These are phyloP conservation scores for Prionailurus bengalensis DNA, from an alignment of 2,113 vertebrate genomes.

Conservation along the genomic window DNA sequence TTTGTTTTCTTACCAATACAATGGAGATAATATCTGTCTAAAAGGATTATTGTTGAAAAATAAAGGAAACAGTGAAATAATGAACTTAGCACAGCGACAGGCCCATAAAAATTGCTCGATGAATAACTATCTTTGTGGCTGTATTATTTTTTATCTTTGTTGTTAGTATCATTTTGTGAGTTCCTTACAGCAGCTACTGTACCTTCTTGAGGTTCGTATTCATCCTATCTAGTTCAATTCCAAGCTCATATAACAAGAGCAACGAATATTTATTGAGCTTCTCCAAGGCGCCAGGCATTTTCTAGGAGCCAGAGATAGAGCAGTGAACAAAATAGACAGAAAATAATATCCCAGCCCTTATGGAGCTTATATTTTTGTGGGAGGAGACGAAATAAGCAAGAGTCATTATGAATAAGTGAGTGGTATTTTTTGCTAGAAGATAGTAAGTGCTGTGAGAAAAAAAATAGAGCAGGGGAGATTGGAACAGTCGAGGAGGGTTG, in stretches of 20 bases:
- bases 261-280: conserved; percentile 61
- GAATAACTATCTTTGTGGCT: background rate
- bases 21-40: background rate
- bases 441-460: background rate
- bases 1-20: conserved; percentile 42
- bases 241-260: conserved; percentile 41
- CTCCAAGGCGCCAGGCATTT: conserved; percentile 14
- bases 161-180: conserved; percentile 40
- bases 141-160: conserved; percentile 5
- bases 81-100: background rate
- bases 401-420: background rate
- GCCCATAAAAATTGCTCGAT: background rate
- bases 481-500: background rate
- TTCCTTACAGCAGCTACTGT: background rate
- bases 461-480: background rate
- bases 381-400: conserved; percentile 1
- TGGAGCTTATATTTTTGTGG: conserved; percentile 36
- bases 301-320: conserved; percentile 15
- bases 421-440: conserved; percentile 4
- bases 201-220: background rate
- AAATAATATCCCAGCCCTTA: background rate
- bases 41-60: conserved; percentile 40
- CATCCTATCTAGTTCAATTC: conserved; percentile 56
- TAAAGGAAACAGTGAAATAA: conserved; percentile 37
- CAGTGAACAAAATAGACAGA: background rate